Percentiles rank a stretch among this genome's conserved stretches.
Conservation (phyloP, 1,140 invertebrate genomes). For the Zaprionus tsacasi region DNA sequence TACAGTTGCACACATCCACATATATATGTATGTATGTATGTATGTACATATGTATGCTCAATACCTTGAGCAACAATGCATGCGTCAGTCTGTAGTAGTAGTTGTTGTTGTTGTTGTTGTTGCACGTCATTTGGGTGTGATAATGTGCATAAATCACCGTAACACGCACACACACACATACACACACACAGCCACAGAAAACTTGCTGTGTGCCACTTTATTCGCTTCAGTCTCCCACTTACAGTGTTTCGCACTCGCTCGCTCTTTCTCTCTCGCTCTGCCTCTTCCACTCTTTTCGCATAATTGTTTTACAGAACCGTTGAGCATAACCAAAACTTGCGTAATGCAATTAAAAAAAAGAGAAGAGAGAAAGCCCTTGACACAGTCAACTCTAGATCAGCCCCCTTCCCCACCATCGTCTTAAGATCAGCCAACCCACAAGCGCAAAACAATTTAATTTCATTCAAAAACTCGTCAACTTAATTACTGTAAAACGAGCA, state of each 20-base stretch:
- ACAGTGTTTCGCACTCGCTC: constrained; percentile 11
- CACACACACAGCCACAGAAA: neutral
- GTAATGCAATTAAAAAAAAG: constrained; percentile 68
- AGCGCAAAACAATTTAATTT: constrained; percentile 73
- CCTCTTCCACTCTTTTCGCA: constrained; percentile 9
- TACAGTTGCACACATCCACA: constrained; percentile 13
- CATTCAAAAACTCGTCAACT: constrained; percentile 63
- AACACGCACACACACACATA: constrained; percentile 3
- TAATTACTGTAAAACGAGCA: constrained; percentile 60
- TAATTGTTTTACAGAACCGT: constrained; percentile 57
- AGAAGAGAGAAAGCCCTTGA: constrained; percentile 61
- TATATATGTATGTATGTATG: neutral
- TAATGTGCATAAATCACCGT: constrained; percentile 41
- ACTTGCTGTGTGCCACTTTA: constrained; percentile 10
- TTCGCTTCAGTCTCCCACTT: constrained; percentile 3
- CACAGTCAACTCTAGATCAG: constrained; percentile 60
- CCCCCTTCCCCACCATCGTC: neutral
- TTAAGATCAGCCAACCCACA: constrained; percentile 26
- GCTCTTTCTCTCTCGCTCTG: constrained; percentile 17
- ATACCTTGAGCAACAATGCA: constrained; percentile 26
- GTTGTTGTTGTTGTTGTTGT: constrained; percentile 23
- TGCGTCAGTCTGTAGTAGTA: constrained; percentile 36
- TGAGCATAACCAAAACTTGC: constrained; percentile 51
- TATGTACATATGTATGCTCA: neutral
- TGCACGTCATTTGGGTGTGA: constrained; percentile 31